Evolutionary conservation across 2,888 invertebrate genomes (phyloP), one percentile per base, ranked within the genome.

Genomic region (Dicroscelio sp.): DNA sequence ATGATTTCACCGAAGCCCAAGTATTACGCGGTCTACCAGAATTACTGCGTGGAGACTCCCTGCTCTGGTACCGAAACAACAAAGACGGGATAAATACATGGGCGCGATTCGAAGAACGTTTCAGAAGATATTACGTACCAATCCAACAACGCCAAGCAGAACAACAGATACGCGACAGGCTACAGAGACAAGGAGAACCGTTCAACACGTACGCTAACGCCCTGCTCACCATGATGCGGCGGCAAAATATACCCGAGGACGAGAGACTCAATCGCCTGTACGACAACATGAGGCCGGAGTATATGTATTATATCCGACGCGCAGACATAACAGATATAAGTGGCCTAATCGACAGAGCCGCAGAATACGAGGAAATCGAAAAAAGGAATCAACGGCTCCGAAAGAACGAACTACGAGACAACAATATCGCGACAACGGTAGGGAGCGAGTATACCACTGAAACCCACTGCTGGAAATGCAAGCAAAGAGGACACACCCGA

Each of bases 1-100:
- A 75, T 38, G 35, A 20, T 2, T n/a, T 85, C 0, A 17, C 65
- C 20, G 76, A 10, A 12, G n/a, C 20, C 0, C 55, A 67, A 43
- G 25, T 76, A 6, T 38, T 85, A 1, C 25, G 10, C 1, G 23
- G 38, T 43, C 20, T 75, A 6, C 85, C 85, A 14, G 52, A 85
- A 23, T 6, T 85, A 25, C 17, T 75, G 20, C 27, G 63, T 3
- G 69, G 76, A 3, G 76, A 67, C 8, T 0, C 85, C 2, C 55
- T 85, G 1, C 23, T 67, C 4, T 78, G 55, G 76, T 85, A 67
- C 30, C 76, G 76, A 2, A 85, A 85, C 33, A 52, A 85, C 23
- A 48, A 33, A 25, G 38, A 25, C 1, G 12, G 1, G 8, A 65
- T 43, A 14, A 3, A 35, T 2, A 67, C 67, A 1, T 76, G 85